Conservation (phyloP, 1,140 invertebrate species). For the Nephila pilipes region DNA sequence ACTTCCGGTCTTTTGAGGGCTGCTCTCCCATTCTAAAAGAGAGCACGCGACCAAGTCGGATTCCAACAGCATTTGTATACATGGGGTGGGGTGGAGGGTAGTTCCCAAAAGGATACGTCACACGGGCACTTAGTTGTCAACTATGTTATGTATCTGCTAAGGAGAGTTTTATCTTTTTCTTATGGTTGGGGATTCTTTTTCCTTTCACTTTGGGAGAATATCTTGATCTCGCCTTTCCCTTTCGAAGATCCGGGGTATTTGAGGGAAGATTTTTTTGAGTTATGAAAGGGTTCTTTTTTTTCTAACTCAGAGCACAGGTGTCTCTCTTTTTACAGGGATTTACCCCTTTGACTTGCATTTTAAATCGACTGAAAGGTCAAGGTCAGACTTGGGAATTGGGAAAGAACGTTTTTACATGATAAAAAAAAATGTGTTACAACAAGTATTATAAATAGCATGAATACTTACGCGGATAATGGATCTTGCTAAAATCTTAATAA, state of each 20-base stretch:
- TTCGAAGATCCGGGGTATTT: not conserved
- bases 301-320: not conserved
- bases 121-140: slow-evolving; percentile 64
- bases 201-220: slow-evolving; percentile 11
- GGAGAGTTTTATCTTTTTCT: slow-evolving; percentile 30
- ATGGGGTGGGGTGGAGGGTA: not conserved
- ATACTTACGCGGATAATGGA: no score
- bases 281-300: not conserved
- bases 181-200: not conserved
- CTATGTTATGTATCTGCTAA: slow-evolving; percentile 61
- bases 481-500: no score
- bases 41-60: slow-evolving; percentile 61
- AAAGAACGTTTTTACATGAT: no score
- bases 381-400: no score
- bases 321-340: not conserved
- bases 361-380: no score
- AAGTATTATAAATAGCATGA: no score
- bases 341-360: not conserved
- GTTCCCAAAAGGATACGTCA: slow-evolving; percentile 40
- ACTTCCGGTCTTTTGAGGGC: slow-evolving; percentile 70
- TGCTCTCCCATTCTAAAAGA: not conserved
- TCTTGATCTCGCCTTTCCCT: slow-evolving; percentile 21
- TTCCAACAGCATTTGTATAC: slow-evolving; percentile 69
- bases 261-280: not conserved
- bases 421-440: no score